A percentile compares a stretch with the other conserved stretches of the same genome.
Conservation (phyloP, 2,113 vertebrate species). For the Austrofundulus limnaeus region DNA sequence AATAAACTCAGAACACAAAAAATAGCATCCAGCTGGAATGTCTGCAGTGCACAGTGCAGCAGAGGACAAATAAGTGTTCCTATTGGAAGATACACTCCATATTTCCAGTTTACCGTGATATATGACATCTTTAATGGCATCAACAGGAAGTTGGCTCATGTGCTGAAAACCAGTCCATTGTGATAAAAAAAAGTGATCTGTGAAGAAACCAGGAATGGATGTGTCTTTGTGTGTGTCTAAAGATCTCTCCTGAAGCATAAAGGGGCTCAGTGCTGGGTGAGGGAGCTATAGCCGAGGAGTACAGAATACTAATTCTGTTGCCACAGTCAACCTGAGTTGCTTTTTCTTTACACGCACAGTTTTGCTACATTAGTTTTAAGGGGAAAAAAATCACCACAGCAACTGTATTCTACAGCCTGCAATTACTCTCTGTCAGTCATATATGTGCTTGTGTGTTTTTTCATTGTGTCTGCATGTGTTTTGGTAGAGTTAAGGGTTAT, state of each 20-base stretch:
- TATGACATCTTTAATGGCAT: slow-evolving; percentile 54
- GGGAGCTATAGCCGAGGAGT: slow-evolving; percentile 62
- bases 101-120: slow-evolving; percentile 45
- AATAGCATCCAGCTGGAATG: not conserved
- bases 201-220: slow-evolving; percentile 49
- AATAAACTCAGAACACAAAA: not conserved
- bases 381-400: slow-evolving; percentile 29
- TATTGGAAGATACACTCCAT: slow-evolving; percentile 30
- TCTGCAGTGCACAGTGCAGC: slow-evolving; percentile 10
- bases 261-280: slow-evolving; percentile 73
- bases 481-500: slow-evolving; percentile 35
- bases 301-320: slow-evolving; percentile 75
- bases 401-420: not conserved
- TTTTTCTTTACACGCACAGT: not conserved
- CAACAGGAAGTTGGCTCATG: slow-evolving; percentile 48
- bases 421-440: slow-evolving; percentile 43
- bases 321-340: slow-evolving; percentile 58
- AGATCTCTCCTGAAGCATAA: slow-evolving; percentile 66
- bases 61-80: slow-evolving; percentile 23
- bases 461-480: slow-evolving; percentile 11
- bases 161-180: slow-evolving; percentile 47
- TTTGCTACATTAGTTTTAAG: slow-evolving; percentile 36
- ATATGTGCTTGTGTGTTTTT: slow-evolving; percentile 21
- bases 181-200: slow-evolving; percentile 49
- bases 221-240: slow-evolving; percentile 37